Evolutionary conservation across 2,797 vertebrate genomes (phyloP), one percentile per base, ranked within the genome.

Genomic region (Lindbergichthys nudifrons): DNA sequence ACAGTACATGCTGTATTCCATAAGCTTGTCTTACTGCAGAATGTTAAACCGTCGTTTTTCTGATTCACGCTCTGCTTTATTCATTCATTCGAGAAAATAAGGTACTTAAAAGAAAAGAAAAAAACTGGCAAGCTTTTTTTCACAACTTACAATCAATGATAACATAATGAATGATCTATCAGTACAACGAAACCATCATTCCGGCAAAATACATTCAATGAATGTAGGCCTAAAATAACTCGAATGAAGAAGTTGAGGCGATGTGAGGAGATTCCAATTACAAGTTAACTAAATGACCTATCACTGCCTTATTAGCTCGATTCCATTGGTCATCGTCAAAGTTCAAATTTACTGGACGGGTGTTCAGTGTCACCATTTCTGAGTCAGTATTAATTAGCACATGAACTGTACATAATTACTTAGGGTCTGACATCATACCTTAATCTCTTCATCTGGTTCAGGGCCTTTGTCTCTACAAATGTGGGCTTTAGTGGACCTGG

Each of bases 381-480:
- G 68, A 65, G 80, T 79, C 73, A 63, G 36, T 70, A 58, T 70
- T 46, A 73, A 69, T 87, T 76, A 80, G 46, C 69, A 47, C 46
- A 68, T 62, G 46, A 71, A 77, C 75, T 54, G 74, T 77, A 60
- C 64, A 74, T 45, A 66, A 77, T 52, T 16, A 30, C 18, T 47
- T 52, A 39, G 59, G 64, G 80, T 85, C 67, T 83, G 86, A 89
- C 89, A 89, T 90, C 88, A 84, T 26, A 69, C 30, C 69, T 84
- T 91, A 92, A 93, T 92, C 92, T 86, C 80, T 86, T 92, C 84
- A 89, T 87, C 89, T 89, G 66, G 75, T 87, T 85, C 78, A 81
- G 60, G 66, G 79, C 79, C 82, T 80, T 36, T 47, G 50, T 72
- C 82, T 68, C 75, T 79, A 82, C 53, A 69, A 65, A 66, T 77